A percentile compares a stretch with the other conserved stretches of the same genome.
Evolutionary conservation across 2,888 invertebrate genomes (phyloP).

Genomic region (Lepidocyrtinus sp.): DNA sequence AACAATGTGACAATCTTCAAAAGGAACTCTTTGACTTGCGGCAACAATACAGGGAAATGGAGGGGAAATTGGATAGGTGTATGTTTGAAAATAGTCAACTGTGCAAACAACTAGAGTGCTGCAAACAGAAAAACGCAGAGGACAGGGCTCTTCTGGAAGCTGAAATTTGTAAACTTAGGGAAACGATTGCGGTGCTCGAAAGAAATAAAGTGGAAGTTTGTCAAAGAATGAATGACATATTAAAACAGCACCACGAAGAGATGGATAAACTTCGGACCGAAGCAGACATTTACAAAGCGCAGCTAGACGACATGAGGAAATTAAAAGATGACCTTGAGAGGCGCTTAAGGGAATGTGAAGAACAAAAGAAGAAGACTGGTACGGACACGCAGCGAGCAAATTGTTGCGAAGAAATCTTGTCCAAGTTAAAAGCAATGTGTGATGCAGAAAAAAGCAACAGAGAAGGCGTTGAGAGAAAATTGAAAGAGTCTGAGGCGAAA

Average conservation of each 20-base stretch:
- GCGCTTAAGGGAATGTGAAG: conserved; percentile 53
- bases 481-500: no score
- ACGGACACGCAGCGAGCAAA: no score
- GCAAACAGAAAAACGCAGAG: conserved; percentile 22
- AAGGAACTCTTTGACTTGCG: conserved; percentile 40
- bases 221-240: conserved; percentile 58
- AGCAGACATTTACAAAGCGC: conserved; percentile 41
- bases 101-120: conserved; percentile 45
- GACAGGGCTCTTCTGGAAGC: conserved; percentile 49
- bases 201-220: conserved; percentile 58
- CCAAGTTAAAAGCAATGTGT: no score
- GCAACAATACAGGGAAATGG: conserved; percentile 30
- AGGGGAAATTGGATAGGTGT: neutral
- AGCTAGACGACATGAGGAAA: conserved; percentile 54
- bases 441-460: no score
- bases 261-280: conserved; percentile 61
- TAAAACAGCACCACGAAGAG: conserved; percentile 63
- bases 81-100: neutral
- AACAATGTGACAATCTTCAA: conserved; percentile 56
- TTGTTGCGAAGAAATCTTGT: no score
- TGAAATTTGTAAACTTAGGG: conserved; percentile 50
- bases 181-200: conserved; percentile 47
- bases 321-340: conserved; percentile 45
- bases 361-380: conserved; percentile 4
- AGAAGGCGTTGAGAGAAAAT: no score